phyloP scores from a whole-genome alignment of 1,140 invertebrate species.

The Goniozus legneri region DNA sequence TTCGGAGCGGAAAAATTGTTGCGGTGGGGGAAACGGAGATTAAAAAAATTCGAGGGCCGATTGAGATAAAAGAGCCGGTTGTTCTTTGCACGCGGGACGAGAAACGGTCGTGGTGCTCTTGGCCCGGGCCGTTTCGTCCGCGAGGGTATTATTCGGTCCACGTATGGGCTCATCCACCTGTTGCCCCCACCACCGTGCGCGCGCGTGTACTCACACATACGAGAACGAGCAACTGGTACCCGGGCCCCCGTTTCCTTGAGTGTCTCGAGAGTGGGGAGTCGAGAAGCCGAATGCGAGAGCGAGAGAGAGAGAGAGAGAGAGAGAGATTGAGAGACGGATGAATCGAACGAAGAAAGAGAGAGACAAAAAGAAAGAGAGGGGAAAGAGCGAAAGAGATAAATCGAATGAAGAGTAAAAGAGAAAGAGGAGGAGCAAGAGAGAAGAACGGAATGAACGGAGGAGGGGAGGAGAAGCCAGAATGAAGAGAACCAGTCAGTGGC shows the following conservation, averaged over 20 bases:
- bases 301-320: slow-evolving; percentile 3
- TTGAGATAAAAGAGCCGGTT: slow-evolving; percentile 16
- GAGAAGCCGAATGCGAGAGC: not conserved
- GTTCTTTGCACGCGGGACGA: slow-evolving; percentile 8
- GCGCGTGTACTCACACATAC: not conserved
- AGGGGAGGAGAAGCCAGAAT: slow-evolving; percentile 6
- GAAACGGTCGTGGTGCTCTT: not conserved
- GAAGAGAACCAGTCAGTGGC: too few relatives aligned
- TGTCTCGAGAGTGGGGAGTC: not conserved
- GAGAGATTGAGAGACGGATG: slow-evolving; percentile 1
- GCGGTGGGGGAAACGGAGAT: not conserved
- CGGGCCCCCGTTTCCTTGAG: too few relatives aligned
- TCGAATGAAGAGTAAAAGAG: not conserved
- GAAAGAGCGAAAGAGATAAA: slow-evolving; percentile 1
- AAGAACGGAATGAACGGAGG: slow-evolving; percentile 9
- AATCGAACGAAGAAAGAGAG: slow-evolving; percentile 8
- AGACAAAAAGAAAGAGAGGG: too few relatives aligned
- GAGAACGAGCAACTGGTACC: too few relatives aligned
- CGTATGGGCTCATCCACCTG: slow-evolving; percentile 35
- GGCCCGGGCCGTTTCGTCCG: not conserved
- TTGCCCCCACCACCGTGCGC: slow-evolving; percentile 24
- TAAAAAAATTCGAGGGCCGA: too few relatives aligned
- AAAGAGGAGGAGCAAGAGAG: not conserved
- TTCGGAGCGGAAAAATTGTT: slow-evolving; percentile 4
- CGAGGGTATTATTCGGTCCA: slow-evolving; percentile 30